Evolutionary conservation across 2,797 vertebrate genomes (phyloP), one percentile per base, ranked within the genome.

Genomic region (Catharus ustulatus): DNA sequence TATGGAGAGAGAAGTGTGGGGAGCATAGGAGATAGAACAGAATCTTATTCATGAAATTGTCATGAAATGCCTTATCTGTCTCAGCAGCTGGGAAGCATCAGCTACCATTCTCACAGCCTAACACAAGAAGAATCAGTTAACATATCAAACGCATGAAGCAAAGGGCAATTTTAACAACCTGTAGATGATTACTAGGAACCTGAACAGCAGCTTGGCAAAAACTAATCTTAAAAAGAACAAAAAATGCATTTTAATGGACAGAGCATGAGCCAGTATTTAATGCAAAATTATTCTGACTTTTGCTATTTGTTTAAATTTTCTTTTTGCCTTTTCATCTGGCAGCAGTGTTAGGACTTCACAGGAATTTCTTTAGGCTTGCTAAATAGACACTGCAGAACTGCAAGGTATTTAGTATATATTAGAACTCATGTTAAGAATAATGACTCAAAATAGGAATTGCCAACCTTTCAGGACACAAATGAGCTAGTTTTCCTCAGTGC

Each of bases 31-130:
- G 73, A 68, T 18, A 74, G 69, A 76, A 58, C 5, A 19, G 26
- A 75, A 68, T n/a, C 40, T 46, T 85, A 30, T 40, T 34, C 9
- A 61, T 61, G 15, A 24, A 76, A 38, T 32, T 61, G 32, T 82
- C 45, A 57, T 46, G 34, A 87, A 90, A 73, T 45, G 61, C 58
- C 15, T 73, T 90, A 58, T 83, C 48, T 80, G 54, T 90, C 46
- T 74, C 45, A 87, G 73, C 74, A 92, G 63, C 84, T 89, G 58
- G 68, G 30, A 95, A 80, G 40, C 78, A 90, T 43, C 86, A 94
- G 54, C 74, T 87, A 34, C 77, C 38, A 67, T 87, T 75, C 72
- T 77, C 57, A 84, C 38, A 74, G 75, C n/a, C 42, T 63, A 61
- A 52, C 21, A 59, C 38, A 72, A 32, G 52, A 81, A 46, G 5